A percentile compares a stretch with the other conserved stretches of the same genome.
These are phyloP conservation scores for Gambusia affinis DNA, from an alignment of 2,113 vertebrate species.

Conservation along the genomic window DNA sequence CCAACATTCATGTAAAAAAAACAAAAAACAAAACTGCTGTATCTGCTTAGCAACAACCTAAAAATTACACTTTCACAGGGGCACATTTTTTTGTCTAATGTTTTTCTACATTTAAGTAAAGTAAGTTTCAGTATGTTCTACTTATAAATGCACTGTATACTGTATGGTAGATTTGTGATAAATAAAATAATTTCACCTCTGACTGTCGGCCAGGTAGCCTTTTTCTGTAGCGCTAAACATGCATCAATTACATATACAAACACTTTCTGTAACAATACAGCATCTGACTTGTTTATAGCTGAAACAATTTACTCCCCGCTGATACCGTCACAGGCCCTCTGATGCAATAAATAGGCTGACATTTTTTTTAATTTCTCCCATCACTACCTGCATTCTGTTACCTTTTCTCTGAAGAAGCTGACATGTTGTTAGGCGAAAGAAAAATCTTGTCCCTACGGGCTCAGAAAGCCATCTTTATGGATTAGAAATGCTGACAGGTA, in stretches of 20 bases:
- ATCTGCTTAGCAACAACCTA: too few relatives aligned
- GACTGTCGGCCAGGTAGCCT: background rate
- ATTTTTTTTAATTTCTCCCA: background rate
- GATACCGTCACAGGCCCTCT: conserved; percentile 7
- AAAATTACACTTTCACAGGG: too few relatives aligned
- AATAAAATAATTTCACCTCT: background rate
- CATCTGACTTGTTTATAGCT: conserved; percentile 1
- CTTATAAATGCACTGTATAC: too few relatives aligned
- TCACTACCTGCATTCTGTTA: conserved; percentile 9
- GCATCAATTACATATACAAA: background rate
- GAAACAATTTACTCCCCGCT: conserved; percentile 6
- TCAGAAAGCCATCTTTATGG: conserved; percentile 47
- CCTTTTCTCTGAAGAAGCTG: conserved; percentile 7
- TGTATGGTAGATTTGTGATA: background rate
- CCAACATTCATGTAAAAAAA: too few relatives aligned
- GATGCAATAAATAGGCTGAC: conserved; percentile 14
- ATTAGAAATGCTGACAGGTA: conserved; percentile 53
- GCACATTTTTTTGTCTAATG: too few relatives aligned
- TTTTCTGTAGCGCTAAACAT: background rate
- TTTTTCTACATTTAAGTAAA: too few relatives aligned
- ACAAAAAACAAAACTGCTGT: too few relatives aligned
- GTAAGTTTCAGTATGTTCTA: too few relatives aligned
- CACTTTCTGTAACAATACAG: background rate
- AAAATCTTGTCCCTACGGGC: conserved; percentile 16
- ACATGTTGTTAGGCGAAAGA: conserved; percentile 12